Conservation (phyloP, 2,113 vertebrate genomes). For the Paramormyrops kingsleyae region DNA sequence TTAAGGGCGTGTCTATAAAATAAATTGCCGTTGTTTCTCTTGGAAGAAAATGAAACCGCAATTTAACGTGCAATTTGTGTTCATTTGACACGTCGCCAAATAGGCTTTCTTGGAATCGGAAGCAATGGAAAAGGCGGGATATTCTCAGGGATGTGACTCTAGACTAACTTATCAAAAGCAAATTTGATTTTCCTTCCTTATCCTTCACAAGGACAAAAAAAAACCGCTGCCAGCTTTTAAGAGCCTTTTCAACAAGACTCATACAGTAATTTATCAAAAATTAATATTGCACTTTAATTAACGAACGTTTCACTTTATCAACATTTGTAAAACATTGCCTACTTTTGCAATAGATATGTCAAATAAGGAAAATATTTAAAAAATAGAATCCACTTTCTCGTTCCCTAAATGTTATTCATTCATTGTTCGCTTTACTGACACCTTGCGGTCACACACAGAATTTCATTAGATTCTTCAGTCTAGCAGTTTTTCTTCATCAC, state of each 20-base stretch:
- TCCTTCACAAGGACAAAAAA: neutral
- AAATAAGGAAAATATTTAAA: neutral
- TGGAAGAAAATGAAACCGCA: neutral
- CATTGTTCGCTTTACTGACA: constrained; percentile 36
- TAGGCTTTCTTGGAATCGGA: neutral
- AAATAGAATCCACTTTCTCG: neutral
- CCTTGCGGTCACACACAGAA: constrained; percentile 40
- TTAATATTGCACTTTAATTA: constrained; percentile 19
- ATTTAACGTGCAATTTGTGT: neutral
- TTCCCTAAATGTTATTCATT: constrained; percentile 14
- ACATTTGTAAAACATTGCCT: neutral
- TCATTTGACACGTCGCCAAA: neutral
- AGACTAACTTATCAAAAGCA: neutral
- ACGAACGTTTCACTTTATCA: neutral
- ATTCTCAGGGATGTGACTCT: neutral
- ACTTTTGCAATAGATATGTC: neutral
- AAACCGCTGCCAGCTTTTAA: neutral
- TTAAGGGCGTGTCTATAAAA: neutral
- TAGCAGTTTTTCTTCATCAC: neutral
- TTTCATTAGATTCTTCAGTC: neutral
- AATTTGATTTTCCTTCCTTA: neutral
- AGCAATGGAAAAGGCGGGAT: neutral
- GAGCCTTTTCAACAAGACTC: neutral
- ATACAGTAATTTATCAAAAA: constrained; percentile 14
- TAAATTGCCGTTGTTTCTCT: neutral